phyloP scores from a whole-genome alignment of 2,888 invertebrate genomes.

The Zele albiditarsus region DNA sequence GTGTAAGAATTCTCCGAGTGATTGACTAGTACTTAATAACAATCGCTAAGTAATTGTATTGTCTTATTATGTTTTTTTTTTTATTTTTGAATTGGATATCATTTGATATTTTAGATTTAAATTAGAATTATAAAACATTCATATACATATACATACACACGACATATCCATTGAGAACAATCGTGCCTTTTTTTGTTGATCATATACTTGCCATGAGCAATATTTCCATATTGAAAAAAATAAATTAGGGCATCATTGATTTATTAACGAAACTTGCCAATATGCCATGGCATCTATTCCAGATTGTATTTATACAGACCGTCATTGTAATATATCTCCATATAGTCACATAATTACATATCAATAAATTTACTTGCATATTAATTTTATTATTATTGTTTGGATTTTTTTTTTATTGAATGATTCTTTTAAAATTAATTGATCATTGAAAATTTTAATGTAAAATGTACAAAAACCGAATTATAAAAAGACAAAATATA shows the following conservation, averaged over 20 bases:
- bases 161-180: not conserved
- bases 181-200: not conserved
- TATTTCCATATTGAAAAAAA: constrained; percentile 11
- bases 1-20: not conserved
- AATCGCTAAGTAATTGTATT: not conserved
- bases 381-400: constrained; percentile 17
- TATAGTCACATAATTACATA: constrained; percentile 46
- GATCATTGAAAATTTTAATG: not conserved
- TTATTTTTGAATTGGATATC: not conserved
- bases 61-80: not conserved
- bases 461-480: constrained; percentile 6
- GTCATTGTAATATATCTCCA: constrained; percentile 56
- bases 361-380: constrained; percentile 39
- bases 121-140: not conserved
- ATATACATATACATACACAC: not conserved
- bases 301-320: constrained; percentile 39
- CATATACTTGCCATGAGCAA: not conserved
- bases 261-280: constrained; percentile 60
- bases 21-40: constrained; percentile 21
- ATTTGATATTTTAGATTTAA: not conserved
- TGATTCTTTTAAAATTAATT: not conserved
- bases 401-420: constrained; percentile 8
- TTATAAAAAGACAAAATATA: constrained; percentile 8
- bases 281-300: constrained; percentile 45
- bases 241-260: constrained; percentile 50